A percentile compares a stretch with the other conserved stretches of the same genome.
Evolutionary conservation across 1,140 invertebrate genomes (phyloP).

Genomic region (Fragariocoptes setiger): DNA sequence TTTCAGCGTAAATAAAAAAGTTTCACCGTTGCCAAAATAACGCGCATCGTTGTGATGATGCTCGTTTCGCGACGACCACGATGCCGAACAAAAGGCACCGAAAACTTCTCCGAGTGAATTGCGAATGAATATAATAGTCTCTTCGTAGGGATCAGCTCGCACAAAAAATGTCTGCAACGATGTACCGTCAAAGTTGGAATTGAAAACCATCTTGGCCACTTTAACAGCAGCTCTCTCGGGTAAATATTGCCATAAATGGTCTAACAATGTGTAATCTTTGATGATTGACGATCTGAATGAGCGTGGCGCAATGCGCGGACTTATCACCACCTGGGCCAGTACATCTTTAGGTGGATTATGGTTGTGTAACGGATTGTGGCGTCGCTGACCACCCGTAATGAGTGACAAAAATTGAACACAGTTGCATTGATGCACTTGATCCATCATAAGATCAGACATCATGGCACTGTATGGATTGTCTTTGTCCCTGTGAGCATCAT

Average conservation of each 20-base stretch:
- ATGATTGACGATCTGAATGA: conserved; percentile 5
- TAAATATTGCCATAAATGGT: conserved; percentile 59
- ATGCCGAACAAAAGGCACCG: conserved; percentile 55
- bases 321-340: background rate
- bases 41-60: conserved; percentile 81
- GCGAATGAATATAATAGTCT: conserved; percentile 62
- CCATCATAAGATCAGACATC: no score
- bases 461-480: no score
- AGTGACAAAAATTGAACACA: no score
- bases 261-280: conserved; percentile 2
- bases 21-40: conserved; percentile 94
- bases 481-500: no score
- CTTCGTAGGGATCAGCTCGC: conserved; percentile 35
- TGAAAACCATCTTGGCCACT: conserved; percentile 68
- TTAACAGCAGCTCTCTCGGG: conserved; percentile 74
- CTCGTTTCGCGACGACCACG: conserved; percentile 45
- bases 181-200: conserved; percentile 64
- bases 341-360: no score
- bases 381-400: no score
- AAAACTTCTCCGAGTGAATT: conserved; percentile 85
- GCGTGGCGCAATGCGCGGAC: conserved; percentile 5
- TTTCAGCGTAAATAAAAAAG: conserved; percentile 65
- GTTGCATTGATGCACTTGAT: no score
- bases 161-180: conserved; percentile 36
- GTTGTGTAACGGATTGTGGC: no score